Conservation (phyloP, 2,113 vertebrate species). For the Grammomys dolichurus region DNA sequence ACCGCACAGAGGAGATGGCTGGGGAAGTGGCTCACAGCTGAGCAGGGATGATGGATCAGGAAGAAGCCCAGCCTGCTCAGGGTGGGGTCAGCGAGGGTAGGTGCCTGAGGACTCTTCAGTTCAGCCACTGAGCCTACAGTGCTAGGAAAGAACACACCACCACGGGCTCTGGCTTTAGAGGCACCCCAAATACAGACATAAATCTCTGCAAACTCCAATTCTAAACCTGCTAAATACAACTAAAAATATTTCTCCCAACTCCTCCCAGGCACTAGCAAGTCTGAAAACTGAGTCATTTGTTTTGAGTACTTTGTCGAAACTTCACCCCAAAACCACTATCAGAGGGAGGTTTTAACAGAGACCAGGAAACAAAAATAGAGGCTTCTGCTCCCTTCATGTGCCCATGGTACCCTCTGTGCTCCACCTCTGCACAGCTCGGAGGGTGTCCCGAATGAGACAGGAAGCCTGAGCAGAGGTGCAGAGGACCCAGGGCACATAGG, state of each 20-base stretch:
- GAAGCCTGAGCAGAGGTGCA: not conserved
- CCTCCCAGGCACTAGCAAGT: constrained; percentile 21
- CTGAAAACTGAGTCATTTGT: constrained; percentile 70
- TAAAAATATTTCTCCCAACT: constrained; percentile 29
- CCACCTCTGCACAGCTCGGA: not conserved
- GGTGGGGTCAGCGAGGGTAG: not conserved
- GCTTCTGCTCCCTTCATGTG: not conserved
- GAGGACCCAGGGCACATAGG: not conserved
- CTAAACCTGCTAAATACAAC: not conserved
- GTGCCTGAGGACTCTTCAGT: not conserved
- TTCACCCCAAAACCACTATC: not conserved
- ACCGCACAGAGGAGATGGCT: fast-evolving
- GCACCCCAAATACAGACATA: fast-evolving
- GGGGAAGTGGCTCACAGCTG: no score
- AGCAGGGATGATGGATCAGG: fast-evolving
- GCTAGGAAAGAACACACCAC: fast-evolving
- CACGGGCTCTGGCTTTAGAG: not conserved
- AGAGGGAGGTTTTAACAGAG: not conserved
- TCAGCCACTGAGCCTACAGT: no score
- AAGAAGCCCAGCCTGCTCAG: not conserved
- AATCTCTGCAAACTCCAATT: not conserved
- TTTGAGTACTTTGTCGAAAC: constrained; percentile 58
- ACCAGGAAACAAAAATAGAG: not conserved
- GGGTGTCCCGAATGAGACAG: fast-evolving
- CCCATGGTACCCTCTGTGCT: not conserved